Evolutionary conservation across 2,888 invertebrate genomes (phyloP), one percentile per base, ranked within the genome.

Genomic region (Acleris literana): DNA sequence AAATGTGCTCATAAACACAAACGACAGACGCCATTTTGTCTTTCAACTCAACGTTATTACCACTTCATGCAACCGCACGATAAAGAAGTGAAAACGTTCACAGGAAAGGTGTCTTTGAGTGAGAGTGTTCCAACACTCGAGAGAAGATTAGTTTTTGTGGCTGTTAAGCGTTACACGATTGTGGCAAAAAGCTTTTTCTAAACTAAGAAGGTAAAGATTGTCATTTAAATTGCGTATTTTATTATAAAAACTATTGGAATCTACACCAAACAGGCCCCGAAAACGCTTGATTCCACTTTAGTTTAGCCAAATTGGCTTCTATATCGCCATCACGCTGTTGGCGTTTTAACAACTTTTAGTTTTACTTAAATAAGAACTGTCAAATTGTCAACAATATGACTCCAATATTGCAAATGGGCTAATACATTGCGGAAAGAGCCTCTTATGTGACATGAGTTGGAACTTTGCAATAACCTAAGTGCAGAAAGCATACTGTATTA

Each of bases 51-150:
- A 17, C 17, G 46, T 46, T 46, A 25, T 58, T 9, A 18, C 64
- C 59, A 64, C 55, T 64, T 65, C 51, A 61, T 46, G n/a, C 55
- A 60, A 18, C 43, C 48, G 13, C 51, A 66, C 58, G 64, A 84
- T 85, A 85, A 83, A 76, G 68, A 76, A 78, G 83, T 83, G 84
- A 84, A 85, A 85, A 83, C 80, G 82, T 87, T 86, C 85, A 86
- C 86, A 79, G 81, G 74, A 76, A 75, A 85, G 84, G 84, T 86
- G 85, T 83, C 79, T 33, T 79, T 78, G 73, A 74, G 72, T 69
- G 68, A 69, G 70, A 68, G 71, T 79, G 78, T 79, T 82, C 81
- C 83, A 78, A 79, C 78, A 77, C 70, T 57, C 64, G 56, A 72
- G 64, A 54, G 22, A 33, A 66, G 61, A 53, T 66, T 57, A 48